These are phyloP conservation scores for Mylabris phalerata DNA, from an alignment of 1,140 invertebrate genomes.

Conservation along the genomic window DNA sequence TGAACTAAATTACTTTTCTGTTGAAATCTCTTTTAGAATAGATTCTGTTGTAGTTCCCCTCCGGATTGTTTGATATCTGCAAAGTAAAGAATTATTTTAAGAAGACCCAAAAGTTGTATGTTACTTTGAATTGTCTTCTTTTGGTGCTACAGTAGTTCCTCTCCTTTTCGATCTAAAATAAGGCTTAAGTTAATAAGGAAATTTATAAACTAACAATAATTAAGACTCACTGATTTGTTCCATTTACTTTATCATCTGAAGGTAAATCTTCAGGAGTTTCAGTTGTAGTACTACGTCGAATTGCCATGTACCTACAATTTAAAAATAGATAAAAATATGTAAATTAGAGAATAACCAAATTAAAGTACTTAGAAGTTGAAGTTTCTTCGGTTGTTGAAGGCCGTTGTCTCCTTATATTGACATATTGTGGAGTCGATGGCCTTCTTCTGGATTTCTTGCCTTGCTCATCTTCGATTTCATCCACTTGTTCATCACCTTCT, in stretches of 20 bases:
- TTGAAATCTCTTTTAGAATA: conserved; percentile 1
- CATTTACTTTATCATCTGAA: neutral
- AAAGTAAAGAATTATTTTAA: too few species aligned
- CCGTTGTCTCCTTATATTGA: conserved; percentile 33
- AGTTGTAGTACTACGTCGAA: conserved; percentile 35
- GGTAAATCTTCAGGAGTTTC: neutral
- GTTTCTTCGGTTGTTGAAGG: conserved; percentile 23
- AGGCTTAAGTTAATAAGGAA: neutral
- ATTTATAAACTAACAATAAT: neutral
- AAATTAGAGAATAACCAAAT: neutral
- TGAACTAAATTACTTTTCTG: neutral
- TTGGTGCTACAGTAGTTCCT: conserved; percentile 1
- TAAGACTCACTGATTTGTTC: neutral
- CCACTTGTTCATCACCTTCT: conserved; percentile 24
- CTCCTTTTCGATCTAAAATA: conserved; percentile 5
- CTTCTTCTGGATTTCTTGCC: conserved; percentile 26
- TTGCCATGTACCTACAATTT: neutral
- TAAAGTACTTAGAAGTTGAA: conserved; percentile 26
- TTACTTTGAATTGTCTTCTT: conserved; percentile 11
- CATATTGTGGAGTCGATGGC: conserved; percentile 27
- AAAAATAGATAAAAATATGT: neutral
- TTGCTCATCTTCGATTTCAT: conserved; percentile 40
- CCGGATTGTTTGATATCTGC: conserved; percentile 7
- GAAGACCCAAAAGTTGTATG: too few species aligned
- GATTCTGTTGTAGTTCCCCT: conserved; percentile 20